These are phyloP conservation scores for Orius laevigatus DNA, from an alignment of 1,140 invertebrate species.

Conservation along the genomic window DNA sequence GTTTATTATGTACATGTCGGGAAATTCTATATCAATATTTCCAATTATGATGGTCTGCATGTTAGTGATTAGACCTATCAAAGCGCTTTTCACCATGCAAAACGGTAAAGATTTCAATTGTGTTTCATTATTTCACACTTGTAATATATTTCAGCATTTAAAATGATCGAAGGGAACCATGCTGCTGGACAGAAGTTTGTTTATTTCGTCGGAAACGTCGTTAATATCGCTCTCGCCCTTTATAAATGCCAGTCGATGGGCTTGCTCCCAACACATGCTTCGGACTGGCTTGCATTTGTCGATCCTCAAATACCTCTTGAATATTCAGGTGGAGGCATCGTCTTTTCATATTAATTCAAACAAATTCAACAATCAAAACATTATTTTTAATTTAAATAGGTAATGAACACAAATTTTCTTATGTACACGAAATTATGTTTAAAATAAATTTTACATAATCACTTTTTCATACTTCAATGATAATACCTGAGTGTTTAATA, in stretches of 20 bases:
- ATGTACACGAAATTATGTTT: too few species aligned
- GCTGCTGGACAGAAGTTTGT: slow-evolving; percentile 82
- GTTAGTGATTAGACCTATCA: slow-evolving; percentile 89
- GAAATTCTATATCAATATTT: slow-evolving; percentile 97
- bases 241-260: slow-evolving; percentile 99
- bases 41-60: slow-evolving; percentile 99
- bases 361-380: slow-evolving; percentile 4
- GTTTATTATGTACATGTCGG: slow-evolving; percentile 99
- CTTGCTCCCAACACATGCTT: slow-evolving; percentile 87
- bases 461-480: too few species aligned
- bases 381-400: slow-evolving; percentile 2
- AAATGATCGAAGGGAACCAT: slow-evolving; percentile 89
- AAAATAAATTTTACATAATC: too few species aligned
- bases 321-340: slow-evolving; percentile 71
- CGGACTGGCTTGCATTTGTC: slow-evolving; percentile 97
- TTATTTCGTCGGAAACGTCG: slow-evolving; percentile 87
- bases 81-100: slow-evolving; percentile 81
- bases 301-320: slow-evolving; percentile 76
- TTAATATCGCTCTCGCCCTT: slow-evolving; percentile 80
- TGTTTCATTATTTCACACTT: too few species aligned
- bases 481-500: too few species aligned
- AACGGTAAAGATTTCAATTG: slow-evolving; percentile 32
- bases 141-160: slow-evolving; percentile 54
- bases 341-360: slow-evolving; percentile 38
- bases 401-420: too few species aligned